Evolutionary conservation across 1,140 invertebrate genomes (phyloP).

Genomic region (Himalopsyche phryganea): DNA sequence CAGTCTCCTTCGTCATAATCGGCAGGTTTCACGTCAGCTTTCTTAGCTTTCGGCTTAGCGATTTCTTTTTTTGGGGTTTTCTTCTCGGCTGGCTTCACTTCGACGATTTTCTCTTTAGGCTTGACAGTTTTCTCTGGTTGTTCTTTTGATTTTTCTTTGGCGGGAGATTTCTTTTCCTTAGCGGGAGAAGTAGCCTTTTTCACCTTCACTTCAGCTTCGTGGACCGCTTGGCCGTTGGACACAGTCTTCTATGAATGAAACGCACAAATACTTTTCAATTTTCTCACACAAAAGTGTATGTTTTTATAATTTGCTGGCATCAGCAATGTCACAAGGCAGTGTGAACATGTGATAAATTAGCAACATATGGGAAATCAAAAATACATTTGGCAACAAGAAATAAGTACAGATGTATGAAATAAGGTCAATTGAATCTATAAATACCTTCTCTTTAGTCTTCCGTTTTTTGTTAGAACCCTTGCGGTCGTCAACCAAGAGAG

Average conservation of each 20-base stretch:
- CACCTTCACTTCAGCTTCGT: conserved; percentile 46
- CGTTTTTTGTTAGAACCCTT: conserved; percentile 64
- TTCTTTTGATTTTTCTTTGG: conserved; percentile 36
- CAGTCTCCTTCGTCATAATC: conserved; percentile 73
- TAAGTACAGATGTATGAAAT: conserved; percentile 15
- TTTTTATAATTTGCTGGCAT: neutral
- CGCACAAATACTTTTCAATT: neutral
- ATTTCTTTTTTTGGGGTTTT: conserved; percentile 50
- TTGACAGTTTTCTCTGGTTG: conserved; percentile 29
- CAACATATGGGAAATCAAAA: conserved; percentile 24
- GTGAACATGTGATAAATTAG: conserved; percentile 21
- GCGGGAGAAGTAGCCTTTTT: conserved; percentile 47
- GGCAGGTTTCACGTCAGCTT: conserved; percentile 61
- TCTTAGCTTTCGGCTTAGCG: conserved; percentile 54
- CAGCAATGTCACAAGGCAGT: neutral
- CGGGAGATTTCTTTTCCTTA: conserved; percentile 40
- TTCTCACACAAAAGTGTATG: neutral
- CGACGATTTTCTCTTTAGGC: conserved; percentile 35
- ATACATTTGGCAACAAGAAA: conserved; percentile 30
- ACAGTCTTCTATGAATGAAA: conserved; percentile 19
- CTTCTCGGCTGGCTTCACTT: conserved; percentile 40
- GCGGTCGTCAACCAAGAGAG: conserved; percentile 57
- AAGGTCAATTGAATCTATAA: conserved; percentile 38
- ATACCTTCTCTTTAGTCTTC: conserved; percentile 70
- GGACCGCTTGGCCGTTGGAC: conserved; percentile 44